Percentiles rank a stretch among this genome's conserved stretches.
phyloP scores from a whole-genome alignment of 2,888 invertebrate species.

The Troides helena region DNA sequence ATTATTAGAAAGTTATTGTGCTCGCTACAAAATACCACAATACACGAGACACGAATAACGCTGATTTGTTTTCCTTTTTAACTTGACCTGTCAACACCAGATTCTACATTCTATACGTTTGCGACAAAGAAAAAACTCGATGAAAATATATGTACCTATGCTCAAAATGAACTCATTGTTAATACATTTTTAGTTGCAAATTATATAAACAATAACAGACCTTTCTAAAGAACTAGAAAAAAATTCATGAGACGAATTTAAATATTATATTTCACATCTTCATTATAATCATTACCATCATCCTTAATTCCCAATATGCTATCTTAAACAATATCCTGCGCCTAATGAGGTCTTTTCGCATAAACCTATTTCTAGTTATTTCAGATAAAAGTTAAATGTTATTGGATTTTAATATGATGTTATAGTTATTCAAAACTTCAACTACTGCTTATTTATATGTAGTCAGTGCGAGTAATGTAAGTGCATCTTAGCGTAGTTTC shows the following conservation, averaged over 20 bases:
- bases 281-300: neutral
- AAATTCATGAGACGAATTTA: neutral
- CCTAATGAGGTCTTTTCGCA: neutral
- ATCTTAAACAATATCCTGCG: neutral
- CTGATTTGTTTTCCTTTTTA: constrained; percentile 10
- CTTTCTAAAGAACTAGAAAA: too few relatives aligned
- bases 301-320: neutral
- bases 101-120: neutral
- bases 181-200: too few relatives aligned
- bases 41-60: constrained; percentile 11
- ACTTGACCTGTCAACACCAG: constrained; percentile 19
- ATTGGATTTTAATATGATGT: neutral
- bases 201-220: too few relatives aligned
- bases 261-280: neutral
- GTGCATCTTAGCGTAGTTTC: neutral
- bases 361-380: neutral
- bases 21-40: constrained; percentile 16
- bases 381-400: neutral
- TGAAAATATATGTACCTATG: too few relatives aligned
- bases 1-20: constrained; percentile 23
- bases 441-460: neutral
- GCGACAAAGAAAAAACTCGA: too few relatives aligned
- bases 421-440: too few relatives aligned
- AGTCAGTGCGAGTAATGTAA: neutral
- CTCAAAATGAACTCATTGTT: too few relatives aligned